Conservation (phyloP, 2,888 invertebrate genomes). For the Pristionchus fissidentatus region DNA sequence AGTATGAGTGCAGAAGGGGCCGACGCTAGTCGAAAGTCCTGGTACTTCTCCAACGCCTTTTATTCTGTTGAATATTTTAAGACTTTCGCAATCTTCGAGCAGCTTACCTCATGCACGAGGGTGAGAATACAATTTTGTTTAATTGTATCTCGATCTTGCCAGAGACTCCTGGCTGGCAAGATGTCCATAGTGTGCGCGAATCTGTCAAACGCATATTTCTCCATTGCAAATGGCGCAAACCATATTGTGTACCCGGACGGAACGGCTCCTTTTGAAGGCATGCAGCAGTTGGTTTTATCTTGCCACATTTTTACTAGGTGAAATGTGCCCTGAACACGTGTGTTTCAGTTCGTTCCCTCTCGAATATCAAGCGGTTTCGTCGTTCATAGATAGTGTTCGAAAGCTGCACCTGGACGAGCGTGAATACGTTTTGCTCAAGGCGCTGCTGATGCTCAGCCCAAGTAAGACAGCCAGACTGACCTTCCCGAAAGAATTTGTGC, state of each 20-base stretch:
- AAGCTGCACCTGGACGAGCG: not conserved
- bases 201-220: not conserved
- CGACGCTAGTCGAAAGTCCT: not conserved
- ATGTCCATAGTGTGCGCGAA: not conserved
- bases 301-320: not conserved
- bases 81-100: not conserved
- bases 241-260: conserved; percentile 5
- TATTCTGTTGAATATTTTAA: conserved; percentile 22
- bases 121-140: not conserved
- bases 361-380: not conserved
- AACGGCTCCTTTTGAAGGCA: not conserved
- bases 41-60: not conserved
- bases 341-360: not conserved
- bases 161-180: conserved; percentile 8
- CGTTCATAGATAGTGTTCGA: not conserved
- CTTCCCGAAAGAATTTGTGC: not conserved
- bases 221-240: not conserved
- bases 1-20: not conserved
- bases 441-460: not conserved
- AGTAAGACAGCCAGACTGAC: not conserved
- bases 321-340: not conserved
- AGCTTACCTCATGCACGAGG: not conserved
- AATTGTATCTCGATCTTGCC: not conserved
- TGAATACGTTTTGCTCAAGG: conserved; percentile 11
- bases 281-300: not conserved